Conservation (phyloP, 2,113 vertebrate species). For the Brachypodius melanocephalos region DNA sequence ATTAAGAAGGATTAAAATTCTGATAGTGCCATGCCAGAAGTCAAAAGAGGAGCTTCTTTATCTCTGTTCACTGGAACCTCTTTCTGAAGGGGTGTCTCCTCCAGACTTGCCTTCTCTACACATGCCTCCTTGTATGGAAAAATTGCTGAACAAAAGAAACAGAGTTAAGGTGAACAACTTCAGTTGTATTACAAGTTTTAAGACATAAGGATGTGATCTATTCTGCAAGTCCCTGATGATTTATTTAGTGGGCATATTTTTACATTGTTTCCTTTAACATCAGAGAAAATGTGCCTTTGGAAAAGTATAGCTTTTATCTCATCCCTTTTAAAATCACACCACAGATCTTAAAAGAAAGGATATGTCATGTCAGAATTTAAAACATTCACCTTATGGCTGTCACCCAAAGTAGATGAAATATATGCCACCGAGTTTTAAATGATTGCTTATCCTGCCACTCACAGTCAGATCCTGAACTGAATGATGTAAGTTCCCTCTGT, state of each 20-base stretch:
- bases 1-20: neutral
- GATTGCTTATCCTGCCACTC: constrained; percentile 16
- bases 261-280: constrained; percentile 62
- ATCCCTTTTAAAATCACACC: constrained; percentile 36
- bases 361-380: constrained; percentile 33
- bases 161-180: constrained; percentile 14
- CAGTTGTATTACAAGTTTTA: constrained; percentile 51
- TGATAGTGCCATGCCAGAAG: neutral
- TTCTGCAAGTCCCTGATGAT: constrained; percentile 55
- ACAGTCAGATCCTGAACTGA: neutral
- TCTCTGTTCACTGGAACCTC: neutral
- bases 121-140: neutral
- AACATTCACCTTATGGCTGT: constrained; percentile 32
- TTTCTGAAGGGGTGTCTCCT: neutral
- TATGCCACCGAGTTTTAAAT: neutral
- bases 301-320: constrained; percentile 33
- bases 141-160: constrained; percentile 46
- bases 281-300: constrained; percentile 45
- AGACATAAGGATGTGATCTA: constrained; percentile 15
- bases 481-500: neutral
- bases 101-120: neutral
- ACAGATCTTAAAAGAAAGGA: constrained; percentile 40
- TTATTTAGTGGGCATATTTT: constrained; percentile 63
- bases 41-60: neutral
- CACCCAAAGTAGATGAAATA: constrained; percentile 29